These are phyloP conservation scores for Scytalopus superciliaris DNA, from an alignment of 2,113 vertebrate species.

Conservation along the genomic window DNA sequence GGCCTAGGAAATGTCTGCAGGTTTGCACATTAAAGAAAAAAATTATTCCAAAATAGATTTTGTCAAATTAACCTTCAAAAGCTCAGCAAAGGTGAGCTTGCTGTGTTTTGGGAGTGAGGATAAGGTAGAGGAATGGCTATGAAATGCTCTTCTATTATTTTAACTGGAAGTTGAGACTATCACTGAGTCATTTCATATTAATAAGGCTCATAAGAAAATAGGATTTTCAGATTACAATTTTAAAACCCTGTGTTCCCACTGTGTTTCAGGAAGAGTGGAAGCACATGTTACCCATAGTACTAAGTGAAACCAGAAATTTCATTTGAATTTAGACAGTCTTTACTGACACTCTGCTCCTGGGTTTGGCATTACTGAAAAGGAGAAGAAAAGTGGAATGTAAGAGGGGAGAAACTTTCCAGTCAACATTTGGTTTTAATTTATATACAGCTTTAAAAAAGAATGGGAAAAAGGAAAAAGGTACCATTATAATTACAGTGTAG, in stretches of 20 bases:
- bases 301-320: conserved; percentile 68
- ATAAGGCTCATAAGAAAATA: conserved; percentile 59
- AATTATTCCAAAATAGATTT: background rate
- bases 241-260: conserved; percentile 1
- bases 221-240: conserved; percentile 65
- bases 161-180: background rate
- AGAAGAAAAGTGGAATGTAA: conserved; percentile 24
- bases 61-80: conserved; percentile 18
- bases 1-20: background rate
- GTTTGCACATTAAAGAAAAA: background rate
- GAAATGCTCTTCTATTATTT: background rate
- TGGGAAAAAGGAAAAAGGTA: background rate
- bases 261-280: conserved; percentile 49
- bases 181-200: conserved; percentile 27
- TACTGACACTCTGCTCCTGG: conserved; percentile 22
- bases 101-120: background rate
- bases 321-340: conserved; percentile 24
- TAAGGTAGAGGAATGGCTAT: background rate
- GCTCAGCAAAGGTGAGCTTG: background rate
- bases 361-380: conserved; percentile 34
- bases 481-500: background rate
- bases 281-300: conserved; percentile 29
- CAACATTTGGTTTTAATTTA: conserved; percentile 65
- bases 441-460: background rate
- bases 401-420: conserved; percentile 18